Evolutionary conservation across 1,140 invertebrate species (phyloP).

Genomic region (Andrena cerasifolii): DNA sequence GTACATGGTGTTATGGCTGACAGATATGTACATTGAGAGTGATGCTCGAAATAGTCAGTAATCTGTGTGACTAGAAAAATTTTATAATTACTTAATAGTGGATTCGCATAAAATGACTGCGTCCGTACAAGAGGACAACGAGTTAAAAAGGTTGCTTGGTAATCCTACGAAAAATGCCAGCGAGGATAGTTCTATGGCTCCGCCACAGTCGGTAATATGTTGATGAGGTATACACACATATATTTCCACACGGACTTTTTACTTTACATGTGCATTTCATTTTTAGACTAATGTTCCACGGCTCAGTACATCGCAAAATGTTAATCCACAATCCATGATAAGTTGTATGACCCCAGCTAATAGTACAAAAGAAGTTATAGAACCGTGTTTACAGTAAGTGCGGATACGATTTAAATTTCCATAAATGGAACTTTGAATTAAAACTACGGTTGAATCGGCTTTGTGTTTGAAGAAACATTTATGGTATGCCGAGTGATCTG

Average conservation of each 20-base stretch:
- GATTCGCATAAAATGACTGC: conserved; percentile 37
- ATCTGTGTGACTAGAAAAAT: not conserved
- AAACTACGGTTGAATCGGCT: not conserved
- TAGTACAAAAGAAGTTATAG: conserved; percentile 72
- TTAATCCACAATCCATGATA: conserved; percentile 74
- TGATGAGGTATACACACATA: not conserved
- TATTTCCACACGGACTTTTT: not conserved
- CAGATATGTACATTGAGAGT: not conserved
- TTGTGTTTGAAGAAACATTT: not conserved
- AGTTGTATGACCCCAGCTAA: conserved; percentile 68
- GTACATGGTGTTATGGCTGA: conserved; percentile 1
- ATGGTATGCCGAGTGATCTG: not conserved
- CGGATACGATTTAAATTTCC: not conserved
- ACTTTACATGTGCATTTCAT: conserved; percentile 6
- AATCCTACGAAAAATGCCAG: conserved; percentile 73
- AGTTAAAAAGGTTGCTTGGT: conserved; percentile 71
- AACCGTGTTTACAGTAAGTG: conserved; percentile 77
- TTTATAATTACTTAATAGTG: conserved; percentile 2
- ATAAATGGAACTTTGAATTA: not conserved
- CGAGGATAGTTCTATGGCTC: conserved; percentile 75
- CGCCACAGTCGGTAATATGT: conserved; percentile 73
- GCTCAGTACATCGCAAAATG: conserved; percentile 71
- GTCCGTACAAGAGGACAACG: conserved; percentile 63
- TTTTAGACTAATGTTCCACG: conserved; percentile 75
- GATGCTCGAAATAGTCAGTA: conserved; percentile 20